Percentiles rank a stretch among this genome's conserved stretches.
phyloP scores from a whole-genome alignment of 2,888 invertebrate species.

The Himalopsyche anomala region DNA sequence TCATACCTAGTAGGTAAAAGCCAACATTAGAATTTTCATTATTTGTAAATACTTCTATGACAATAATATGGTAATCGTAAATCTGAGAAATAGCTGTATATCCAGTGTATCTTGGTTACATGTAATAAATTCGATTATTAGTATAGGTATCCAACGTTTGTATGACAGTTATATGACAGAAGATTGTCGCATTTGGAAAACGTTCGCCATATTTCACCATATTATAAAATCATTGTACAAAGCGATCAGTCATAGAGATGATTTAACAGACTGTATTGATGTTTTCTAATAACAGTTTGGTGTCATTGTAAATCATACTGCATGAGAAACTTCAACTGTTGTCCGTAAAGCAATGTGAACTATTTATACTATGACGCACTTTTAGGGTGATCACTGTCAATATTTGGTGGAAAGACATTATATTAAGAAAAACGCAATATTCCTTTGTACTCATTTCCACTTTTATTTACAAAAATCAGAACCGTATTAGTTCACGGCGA shows the following conservation, averaged over 20 bases:
- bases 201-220: constrained; percentile 21
- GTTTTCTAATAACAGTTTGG: not conserved
- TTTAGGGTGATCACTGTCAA: too few relatives aligned
- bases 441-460: too few relatives aligned
- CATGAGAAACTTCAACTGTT: not conserved
- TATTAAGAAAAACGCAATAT: too few relatives aligned
- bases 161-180: constrained; percentile 2
- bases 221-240: not conserved
- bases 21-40: too few relatives aligned
- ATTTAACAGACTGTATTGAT: constrained; percentile 23
- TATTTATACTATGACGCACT: too few relatives aligned
- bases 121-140: constrained; percentile 2
- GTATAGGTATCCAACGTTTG: not conserved
- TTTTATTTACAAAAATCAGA: too few relatives aligned
- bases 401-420: too few relatives aligned
- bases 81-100: not conserved
- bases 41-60: too few relatives aligned
- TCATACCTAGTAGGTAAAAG: too few relatives aligned
- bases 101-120: not conserved
- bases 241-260: constrained; percentile 9
- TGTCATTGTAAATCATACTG: constrained; percentile 5
- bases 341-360: not conserved
- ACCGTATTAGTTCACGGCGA: too few relatives aligned
- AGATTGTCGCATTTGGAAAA: not conserved
- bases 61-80: not conserved